A percentile compares a stretch with the other conserved stretches of the same genome.
Conservation (phyloP, 2,797 vertebrate species). For the Hirundo rustica region DNA sequence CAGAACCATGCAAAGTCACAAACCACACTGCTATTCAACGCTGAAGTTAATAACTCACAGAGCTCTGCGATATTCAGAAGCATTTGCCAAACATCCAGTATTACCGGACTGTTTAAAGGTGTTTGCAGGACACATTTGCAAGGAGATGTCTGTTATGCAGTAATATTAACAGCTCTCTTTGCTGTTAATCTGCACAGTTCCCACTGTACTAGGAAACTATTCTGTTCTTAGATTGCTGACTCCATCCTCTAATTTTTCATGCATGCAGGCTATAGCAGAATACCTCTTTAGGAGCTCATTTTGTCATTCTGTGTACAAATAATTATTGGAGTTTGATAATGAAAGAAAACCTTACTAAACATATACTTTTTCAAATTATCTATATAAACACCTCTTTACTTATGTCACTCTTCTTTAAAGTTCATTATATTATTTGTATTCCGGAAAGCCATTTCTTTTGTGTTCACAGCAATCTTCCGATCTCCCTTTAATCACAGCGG, state of each 20-base stretch:
- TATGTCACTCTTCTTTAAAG: background rate
- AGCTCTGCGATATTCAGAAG: background rate
- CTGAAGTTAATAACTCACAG: background rate
- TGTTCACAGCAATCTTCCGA: background rate
- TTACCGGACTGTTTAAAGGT: background rate
- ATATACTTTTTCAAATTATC: background rate
- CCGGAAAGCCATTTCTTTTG: background rate
- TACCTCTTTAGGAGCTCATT: background rate
- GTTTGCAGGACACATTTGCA: background rate
- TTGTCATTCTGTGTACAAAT: background rate
- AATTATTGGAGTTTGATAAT: background rate
- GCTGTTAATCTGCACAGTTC: background rate
- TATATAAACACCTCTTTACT: background rate
- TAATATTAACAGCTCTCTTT: background rate
- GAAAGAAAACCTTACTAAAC: background rate
- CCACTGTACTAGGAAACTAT: background rate
- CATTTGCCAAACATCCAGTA: background rate
- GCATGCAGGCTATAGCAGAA: background rate
- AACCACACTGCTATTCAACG: fast-evolving
- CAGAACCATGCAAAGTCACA: background rate
- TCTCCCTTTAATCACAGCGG: background rate
- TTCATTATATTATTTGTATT: background rate
- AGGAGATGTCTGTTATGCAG: background rate
- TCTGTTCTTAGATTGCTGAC: background rate
- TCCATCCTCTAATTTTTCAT: background rate